Percentiles rank a stretch among this genome's conserved stretches.
phyloP scores from a whole-genome alignment of 1,140 invertebrate genomes.

The Euura lappo region DNA sequence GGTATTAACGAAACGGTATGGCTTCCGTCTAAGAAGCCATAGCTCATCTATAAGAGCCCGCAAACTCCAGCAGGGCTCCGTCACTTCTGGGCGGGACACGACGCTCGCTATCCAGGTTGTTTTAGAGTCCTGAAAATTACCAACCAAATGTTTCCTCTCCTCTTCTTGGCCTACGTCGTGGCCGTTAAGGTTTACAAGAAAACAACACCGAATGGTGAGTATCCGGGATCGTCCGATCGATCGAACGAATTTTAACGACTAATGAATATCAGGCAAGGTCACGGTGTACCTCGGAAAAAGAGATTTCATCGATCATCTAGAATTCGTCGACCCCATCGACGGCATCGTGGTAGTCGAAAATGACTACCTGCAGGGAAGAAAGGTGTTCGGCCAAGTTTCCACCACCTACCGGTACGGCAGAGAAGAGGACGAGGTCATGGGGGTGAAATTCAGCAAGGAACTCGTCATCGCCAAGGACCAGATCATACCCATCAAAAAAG shows the following conservation, averaged over 20 bases:
- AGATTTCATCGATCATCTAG: slow-evolving; percentile 90
- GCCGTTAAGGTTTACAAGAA: slow-evolving; percentile 93
- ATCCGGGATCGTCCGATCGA: neutral
- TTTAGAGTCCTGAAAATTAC: slow-evolving; percentile 9
- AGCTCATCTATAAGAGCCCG: slow-evolving; percentile 51
- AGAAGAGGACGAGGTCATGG: slow-evolving; percentile 94
- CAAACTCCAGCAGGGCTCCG: slow-evolving; percentile 26
- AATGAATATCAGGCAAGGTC: slow-evolving; percentile 69
- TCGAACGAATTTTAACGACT: neutral
- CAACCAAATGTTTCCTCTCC: slow-evolving; percentile 69
- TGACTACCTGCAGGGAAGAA: slow-evolving; percentile 86
- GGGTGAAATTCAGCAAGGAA: slow-evolving; percentile 91
- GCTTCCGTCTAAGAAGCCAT: slow-evolving; percentile 57
- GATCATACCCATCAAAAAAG: slow-evolving; percentile 75
- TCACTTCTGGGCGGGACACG: slow-evolving; percentile 61
- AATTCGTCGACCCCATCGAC: slow-evolving; percentile 85
- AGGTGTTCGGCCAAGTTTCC: slow-evolving; percentile 81
- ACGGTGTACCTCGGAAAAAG: slow-evolving; percentile 90
- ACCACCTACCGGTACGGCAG: slow-evolving; percentile 89
- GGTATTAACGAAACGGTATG: slow-evolving; percentile 41
- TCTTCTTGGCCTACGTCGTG: slow-evolving; percentile 71
- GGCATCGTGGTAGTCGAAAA: slow-evolving; percentile 87
- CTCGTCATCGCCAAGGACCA: slow-evolving; percentile 78
- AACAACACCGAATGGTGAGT: slow-evolving; percentile 84
- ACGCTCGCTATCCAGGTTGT: slow-evolving; percentile 30